phyloP scores from a whole-genome alignment of 2,797 vertebrate species.

The Danio aesculapii region DNA sequence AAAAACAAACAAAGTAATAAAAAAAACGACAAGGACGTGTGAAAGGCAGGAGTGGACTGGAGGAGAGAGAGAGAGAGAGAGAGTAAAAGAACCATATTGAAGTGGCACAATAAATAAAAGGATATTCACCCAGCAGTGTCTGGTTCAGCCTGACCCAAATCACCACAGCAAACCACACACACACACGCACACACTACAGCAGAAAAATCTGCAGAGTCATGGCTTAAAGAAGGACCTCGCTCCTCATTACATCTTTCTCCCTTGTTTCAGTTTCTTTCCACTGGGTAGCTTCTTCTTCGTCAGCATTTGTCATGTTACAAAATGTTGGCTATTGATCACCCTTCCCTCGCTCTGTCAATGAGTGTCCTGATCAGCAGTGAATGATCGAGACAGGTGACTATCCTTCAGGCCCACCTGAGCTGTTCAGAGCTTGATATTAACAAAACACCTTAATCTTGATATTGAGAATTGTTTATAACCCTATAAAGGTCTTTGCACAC shows the following conservation, averaged over 20 bases:
- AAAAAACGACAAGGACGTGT: constrained; percentile 43
- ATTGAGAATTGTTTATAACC: background rate
- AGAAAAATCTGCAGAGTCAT: constrained; percentile 74
- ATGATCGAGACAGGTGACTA: constrained; percentile 43
- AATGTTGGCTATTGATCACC: constrained; percentile 61
- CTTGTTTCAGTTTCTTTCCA: constrained; percentile 15
- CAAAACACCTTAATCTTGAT: background rate
- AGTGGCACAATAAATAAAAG: constrained; percentile 58
- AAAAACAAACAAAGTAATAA: constrained; percentile 54
- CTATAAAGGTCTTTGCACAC: too few species aligned
- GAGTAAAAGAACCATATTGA: constrained; percentile 16
- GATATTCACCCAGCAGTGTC: constrained; percentile 57
- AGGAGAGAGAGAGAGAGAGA: constrained; percentile 52
- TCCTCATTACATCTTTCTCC: constrained; percentile 20
- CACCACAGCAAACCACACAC: constrained; percentile 56
- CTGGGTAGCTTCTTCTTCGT: constrained; percentile 33
- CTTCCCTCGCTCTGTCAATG: constrained; percentile 47
- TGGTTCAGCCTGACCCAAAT: constrained; percentile 66
- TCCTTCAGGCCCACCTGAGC: constrained; percentile 32
- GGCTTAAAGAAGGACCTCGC: constrained; percentile 52
- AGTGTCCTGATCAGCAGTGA: constrained; percentile 31
- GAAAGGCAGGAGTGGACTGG: constrained; percentile 33
- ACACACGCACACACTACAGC: constrained; percentile 5
- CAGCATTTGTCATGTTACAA: constrained; percentile 65
- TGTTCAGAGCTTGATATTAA: background rate